Evolutionary conservation across 2,797 vertebrate species (phyloP), one percentile per base, ranked within the genome.

Genomic region (Botia kubotai): DNA sequence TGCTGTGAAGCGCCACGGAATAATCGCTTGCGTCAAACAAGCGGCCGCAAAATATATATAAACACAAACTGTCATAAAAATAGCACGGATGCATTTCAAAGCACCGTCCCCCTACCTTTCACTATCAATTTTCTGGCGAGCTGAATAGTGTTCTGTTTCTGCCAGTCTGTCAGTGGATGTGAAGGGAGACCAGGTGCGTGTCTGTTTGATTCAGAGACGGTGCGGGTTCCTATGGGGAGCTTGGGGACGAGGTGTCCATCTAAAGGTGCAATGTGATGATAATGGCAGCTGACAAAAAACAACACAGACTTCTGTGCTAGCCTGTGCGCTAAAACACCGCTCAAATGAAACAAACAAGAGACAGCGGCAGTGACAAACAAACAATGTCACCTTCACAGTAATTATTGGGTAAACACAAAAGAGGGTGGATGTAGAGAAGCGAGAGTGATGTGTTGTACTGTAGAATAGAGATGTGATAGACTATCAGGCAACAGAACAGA

Each of bases 211-310:
- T 57, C 66, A 72, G 76, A 29, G 72, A 72, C 23, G 58, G 23
- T 75, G 50, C 39, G 21, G 75, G 12, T 72, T 77, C 33, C 46
- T 33, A 50, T 48, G 26, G 52, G 75, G 75, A 50, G 75, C 23
- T 77, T 23, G 7, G 62, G 52, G 90, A 50, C 33, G 83, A 63
- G 72, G 86, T 87, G 88, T 89, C 89, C 86, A 86, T 89, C 89
- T 88, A 87, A 91, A 92, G 91, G 91, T 92, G 91, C 89, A 90
- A 89, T 89, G 90, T 86, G 83, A 90, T 85, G 90, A 91, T 92
- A 91, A 91, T 90, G 87, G 82, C 87, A 89, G 92, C 52, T 77
- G 82, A 84, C 75, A 83, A 78, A 83, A 80, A 78, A 11, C n/a
- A 48, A 72, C 55, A 77, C 72, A 33, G 48, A 65, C 39, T 57